These are phyloP conservation scores for Dryoscopus gambensis DNA, from an alignment of 2,113 vertebrate species.

Conservation along the genomic window DNA sequence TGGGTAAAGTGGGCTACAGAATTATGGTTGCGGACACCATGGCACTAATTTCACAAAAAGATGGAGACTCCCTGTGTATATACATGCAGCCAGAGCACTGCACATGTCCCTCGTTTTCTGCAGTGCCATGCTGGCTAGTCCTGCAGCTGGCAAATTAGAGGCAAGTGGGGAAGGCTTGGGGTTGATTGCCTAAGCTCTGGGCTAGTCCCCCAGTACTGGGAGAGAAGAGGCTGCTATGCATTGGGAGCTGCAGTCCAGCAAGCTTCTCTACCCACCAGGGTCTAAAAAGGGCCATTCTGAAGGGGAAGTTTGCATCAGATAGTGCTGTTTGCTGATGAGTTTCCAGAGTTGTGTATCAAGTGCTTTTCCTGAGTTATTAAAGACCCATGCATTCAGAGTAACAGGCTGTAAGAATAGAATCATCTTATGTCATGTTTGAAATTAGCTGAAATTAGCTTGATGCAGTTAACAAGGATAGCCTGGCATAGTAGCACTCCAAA, in stretches of 20 bases:
- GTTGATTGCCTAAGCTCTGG: not conserved
- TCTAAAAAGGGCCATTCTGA: not conserved
- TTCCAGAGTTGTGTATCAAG: not conserved
- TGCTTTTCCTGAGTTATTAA: not conserved
- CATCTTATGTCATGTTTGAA: not conserved
- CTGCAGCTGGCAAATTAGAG: not conserved
- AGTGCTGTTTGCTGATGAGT: not conserved
- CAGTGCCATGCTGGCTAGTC: not conserved
- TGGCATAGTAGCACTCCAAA: not conserved
- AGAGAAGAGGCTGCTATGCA: not conserved
- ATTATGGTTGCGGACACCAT: not conserved
- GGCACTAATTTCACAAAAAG: not conserved
- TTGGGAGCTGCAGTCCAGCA: not conserved
- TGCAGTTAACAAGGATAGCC: not conserved
- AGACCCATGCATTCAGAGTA: not conserved
- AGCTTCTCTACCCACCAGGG: not conserved
- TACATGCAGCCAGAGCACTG: not conserved
- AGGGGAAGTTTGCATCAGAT: not conserved
- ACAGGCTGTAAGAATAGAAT: not conserved
- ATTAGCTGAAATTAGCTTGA: slow-evolving; percentile 1
- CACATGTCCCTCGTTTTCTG: not conserved
- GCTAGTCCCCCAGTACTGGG: not conserved
- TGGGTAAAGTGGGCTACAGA: not conserved
- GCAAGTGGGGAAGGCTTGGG: not conserved
- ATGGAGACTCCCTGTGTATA: not conserved